Evolutionary conservation across 2,797 vertebrate species (phyloP).

Genomic region (Echeneis naucrates): DNA sequence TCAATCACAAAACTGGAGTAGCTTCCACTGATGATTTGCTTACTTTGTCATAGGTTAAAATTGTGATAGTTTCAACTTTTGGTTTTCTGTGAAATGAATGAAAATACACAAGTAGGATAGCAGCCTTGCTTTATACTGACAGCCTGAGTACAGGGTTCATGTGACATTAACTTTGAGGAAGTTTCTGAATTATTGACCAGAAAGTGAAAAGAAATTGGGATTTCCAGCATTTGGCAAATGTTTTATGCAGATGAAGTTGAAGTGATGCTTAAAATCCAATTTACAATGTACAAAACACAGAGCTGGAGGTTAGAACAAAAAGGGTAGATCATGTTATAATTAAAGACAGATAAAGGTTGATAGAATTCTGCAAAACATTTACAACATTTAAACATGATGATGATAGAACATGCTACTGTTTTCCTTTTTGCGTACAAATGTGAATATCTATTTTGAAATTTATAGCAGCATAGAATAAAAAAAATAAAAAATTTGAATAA

Average conservation of each 20-base stretch:
- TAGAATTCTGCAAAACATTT: neutral
- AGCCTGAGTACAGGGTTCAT: too few relatives aligned
- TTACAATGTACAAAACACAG: neutral
- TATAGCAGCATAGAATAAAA: too few relatives aligned
- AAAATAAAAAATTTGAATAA: too few relatives aligned
- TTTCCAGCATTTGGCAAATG: neutral
- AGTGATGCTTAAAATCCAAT: neutral
- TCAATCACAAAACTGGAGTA: neutral
- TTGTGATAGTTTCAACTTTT: neutral
- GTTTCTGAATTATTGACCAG: neutral
- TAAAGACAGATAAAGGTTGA: neutral
- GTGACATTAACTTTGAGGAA: neutral
- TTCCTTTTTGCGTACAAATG: neutral
- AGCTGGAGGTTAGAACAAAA: neutral
- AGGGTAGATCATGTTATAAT: neutral
- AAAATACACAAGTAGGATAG: neutral
- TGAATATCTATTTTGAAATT: neutral
- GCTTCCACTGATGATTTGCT: constrained; percentile 13
- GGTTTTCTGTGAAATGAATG: neutral
- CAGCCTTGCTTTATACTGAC: too few relatives aligned
- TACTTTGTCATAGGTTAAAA: neutral
- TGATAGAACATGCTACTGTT: too few relatives aligned
- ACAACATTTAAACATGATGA: neutral
- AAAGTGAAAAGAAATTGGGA: neutral
- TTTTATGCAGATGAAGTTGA: neutral